phyloP scores from a whole-genome alignment of 1,140 invertebrate species.

The Asbolus verrucosus region DNA sequence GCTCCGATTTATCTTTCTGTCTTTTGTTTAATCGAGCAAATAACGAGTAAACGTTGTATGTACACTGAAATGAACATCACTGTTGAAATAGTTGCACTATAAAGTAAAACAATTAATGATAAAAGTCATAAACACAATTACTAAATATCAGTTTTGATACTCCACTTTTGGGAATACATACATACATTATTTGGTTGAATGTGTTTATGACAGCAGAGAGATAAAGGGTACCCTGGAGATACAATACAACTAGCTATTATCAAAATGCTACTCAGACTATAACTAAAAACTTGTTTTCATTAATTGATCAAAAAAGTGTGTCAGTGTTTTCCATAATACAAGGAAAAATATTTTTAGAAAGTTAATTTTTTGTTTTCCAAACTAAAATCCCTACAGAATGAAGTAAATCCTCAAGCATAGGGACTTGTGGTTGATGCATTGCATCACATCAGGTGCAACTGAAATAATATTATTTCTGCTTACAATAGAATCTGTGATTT shows the following conservation, averaged over 20 bases:
- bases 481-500: too few species aligned
- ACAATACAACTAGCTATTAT: slow-evolving; percentile 43
- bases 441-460: too few species aligned
- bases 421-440: too few species aligned
- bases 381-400: too few species aligned
- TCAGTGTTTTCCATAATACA: too few species aligned
- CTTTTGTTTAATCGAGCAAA: slow-evolving; percentile 9
- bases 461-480: too few species aligned
- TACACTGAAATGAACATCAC: neutral
- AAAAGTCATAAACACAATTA: slow-evolving; percentile 5
- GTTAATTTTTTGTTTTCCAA: too few species aligned
- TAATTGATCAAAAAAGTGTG: slow-evolving; percentile 42
- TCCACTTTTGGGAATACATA: slow-evolving; percentile 8
- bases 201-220: slow-evolving; percentile 42
- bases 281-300: slow-evolving; percentile 42
- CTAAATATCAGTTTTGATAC: slow-evolving; percentile 35
- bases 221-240: slow-evolving; percentile 40
- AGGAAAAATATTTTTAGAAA: slow-evolving; percentile 18
- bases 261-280: slow-evolving; percentile 25
- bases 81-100: too few species aligned
- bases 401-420: too few species aligned
- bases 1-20: neutral
- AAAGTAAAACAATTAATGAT: slow-evolving; percentile 21
- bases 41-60: neutral
- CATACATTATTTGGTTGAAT: slow-evolving; percentile 42